Evolutionary conservation across 1,140 invertebrate species (phyloP).

Genomic region (Pissodes strobi): DNA sequence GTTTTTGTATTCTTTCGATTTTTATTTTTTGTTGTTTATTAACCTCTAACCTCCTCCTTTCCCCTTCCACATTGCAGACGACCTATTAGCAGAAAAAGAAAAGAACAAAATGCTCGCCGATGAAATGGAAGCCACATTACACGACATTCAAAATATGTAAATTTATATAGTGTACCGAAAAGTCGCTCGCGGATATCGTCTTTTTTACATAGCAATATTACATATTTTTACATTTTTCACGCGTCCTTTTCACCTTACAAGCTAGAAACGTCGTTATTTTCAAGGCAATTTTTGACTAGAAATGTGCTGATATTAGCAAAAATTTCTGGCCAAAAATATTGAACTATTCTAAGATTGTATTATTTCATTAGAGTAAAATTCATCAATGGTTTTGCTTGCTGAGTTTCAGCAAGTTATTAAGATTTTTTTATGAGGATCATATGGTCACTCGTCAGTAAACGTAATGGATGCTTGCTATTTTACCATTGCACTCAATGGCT

Average conservation of each 20-base stretch:
- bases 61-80: constrained; percentile 74
- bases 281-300: no score
- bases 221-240: not conserved
- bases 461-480: no score
- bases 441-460: no score
- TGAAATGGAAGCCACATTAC: constrained; percentile 98
- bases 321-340: no score
- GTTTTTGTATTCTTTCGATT: constrained; percentile 45
- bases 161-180: constrained; percentile 39
- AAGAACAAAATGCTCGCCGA: constrained; percentile 96
- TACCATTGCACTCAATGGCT: no score
- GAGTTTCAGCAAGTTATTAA: no score
- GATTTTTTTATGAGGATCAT: no score
- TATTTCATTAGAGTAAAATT: no score
- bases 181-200: not conserved
- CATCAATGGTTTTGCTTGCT: no score
- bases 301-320: no score
- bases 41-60: constrained; percentile 44
- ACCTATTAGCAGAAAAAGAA: constrained; percentile 91
- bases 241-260: not conserved
- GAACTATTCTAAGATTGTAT: no score
- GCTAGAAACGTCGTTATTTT: not conserved
- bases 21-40: constrained; percentile 53
- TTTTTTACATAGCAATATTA: not conserved
- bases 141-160: constrained; percentile 99